Evolutionary conservation across 2,888 invertebrate species (phyloP).

Genomic region (Entomobrya multifasciata): DNA sequence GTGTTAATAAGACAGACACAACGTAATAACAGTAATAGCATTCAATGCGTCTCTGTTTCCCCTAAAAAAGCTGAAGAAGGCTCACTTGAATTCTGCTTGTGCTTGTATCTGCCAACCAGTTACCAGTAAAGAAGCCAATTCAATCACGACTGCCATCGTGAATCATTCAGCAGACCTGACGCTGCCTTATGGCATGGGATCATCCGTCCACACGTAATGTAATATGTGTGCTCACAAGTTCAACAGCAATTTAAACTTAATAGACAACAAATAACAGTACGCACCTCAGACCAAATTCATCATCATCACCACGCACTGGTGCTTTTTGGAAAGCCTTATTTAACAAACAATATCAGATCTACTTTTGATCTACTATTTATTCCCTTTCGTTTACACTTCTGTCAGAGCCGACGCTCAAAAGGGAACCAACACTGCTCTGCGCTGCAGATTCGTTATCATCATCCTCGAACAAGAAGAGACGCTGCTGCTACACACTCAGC

Average conservation of each 20-base stretch:
- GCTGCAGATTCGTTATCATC: background rate
- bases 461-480: background rate
- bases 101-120: conserved; percentile 32
- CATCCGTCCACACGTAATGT: conserved; percentile 20
- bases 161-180: conserved; percentile 39
- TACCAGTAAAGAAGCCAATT: conserved; percentile 3
- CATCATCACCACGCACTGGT: conserved; percentile 41
- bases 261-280: conserved; percentile 23
- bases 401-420: conserved; percentile 21
- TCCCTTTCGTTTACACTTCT: conserved; percentile 49
- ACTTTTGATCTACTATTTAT: too few species aligned
- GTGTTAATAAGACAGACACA: too few species aligned
- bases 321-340: conserved; percentile 55
- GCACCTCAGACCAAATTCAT: background rate
- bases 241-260: background rate
- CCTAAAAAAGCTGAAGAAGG: conserved; percentile 1
- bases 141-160: conserved; percentile 18
- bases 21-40: background rate
- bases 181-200: too few species aligned
- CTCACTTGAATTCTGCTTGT: conserved; percentile 30
- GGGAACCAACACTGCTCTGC: conserved; percentile 11
- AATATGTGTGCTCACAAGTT: background rate
- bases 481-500: conserved; percentile 8
- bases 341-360: too few species aligned
- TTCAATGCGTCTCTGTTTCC: background rate